Conservation (phyloP, 2,797 vertebrate species). For the Squalus acanthias region DNA sequence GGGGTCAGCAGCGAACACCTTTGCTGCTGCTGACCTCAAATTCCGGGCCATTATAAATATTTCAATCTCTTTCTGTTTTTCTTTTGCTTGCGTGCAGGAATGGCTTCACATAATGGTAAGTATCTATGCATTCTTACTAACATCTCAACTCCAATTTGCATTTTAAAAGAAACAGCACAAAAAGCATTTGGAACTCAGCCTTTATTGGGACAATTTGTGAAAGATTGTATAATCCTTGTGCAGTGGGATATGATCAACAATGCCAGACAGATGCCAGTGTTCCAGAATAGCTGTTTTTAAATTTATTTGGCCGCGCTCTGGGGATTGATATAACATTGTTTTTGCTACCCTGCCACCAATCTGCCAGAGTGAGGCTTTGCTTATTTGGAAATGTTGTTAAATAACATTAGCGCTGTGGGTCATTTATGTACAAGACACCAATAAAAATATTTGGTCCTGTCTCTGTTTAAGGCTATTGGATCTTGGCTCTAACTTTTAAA, state of each 20-base stretch:
- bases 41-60: neutral
- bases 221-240: neutral
- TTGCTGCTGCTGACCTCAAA: too few species aligned
- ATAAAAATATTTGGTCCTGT: neutral
- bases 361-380: neutral
- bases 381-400: conserved; percentile 6
- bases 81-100: neutral
- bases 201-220: neutral
- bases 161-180: neutral
- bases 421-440: neutral
- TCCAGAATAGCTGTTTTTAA: neutral
- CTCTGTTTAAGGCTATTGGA: neutral
- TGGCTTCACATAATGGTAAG: neutral
- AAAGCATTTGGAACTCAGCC: neutral
- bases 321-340: neutral
- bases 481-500: neutral
- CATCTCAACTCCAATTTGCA: neutral
- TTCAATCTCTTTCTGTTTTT: neutral
- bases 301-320: neutral
- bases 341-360: neutral
- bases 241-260: neutral
- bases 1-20: too few species aligned
- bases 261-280: conserved; percentile 13
- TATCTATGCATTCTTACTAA: neutral
- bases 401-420: neutral